These are phyloP conservation scores for Falco naumanni DNA, from an alignment of 2,797 vertebrate species.

Conservation along the genomic window DNA sequence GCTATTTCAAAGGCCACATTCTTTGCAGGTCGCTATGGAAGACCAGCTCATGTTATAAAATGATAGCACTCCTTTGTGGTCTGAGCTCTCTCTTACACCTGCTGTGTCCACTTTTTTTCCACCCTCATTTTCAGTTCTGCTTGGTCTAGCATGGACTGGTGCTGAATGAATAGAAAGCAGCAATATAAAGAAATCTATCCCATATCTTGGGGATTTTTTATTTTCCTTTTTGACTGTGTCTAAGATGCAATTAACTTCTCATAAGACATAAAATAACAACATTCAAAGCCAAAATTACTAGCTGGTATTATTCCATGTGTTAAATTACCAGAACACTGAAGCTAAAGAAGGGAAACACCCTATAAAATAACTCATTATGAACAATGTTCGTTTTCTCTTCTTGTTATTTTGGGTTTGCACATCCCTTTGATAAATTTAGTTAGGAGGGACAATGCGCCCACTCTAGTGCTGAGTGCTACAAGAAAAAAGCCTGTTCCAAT, in stretches of 20 bases:
- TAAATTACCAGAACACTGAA: slow-evolving; percentile 64
- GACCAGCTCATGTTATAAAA: slow-evolving; percentile 67
- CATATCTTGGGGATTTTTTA: slow-evolving; percentile 29
- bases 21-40: slow-evolving; percentile 72
- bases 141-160: slow-evolving; percentile 49
- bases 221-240: not conserved
- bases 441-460: slow-evolving; percentile 27
- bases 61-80: slow-evolving; percentile 68
- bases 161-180: slow-evolving; percentile 62
- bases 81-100: slow-evolving; percentile 60
- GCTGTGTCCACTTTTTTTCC: slow-evolving; percentile 53
- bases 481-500: slow-evolving; percentile 21
- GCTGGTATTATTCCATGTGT: slow-evolving; percentile 66
- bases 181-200: slow-evolving; percentile 49
- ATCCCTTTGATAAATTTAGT: slow-evolving; percentile 48
- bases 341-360: slow-evolving; percentile 58
- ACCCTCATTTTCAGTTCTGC: slow-evolving; percentile 58
- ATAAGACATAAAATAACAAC: slow-evolving; percentile 70
- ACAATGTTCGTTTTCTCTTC: slow-evolving; percentile 53
- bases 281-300: slow-evolving; percentile 63
- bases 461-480: slow-evolving; percentile 1
- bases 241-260: slow-evolving; percentile 66
- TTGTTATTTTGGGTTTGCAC: slow-evolving; percentile 59
- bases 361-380: slow-evolving; percentile 67
- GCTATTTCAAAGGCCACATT: slow-evolving; percentile 72